A percentile compares a stretch with the other conserved stretches of the same genome.
These are phyloP conservation scores for Distichodus sexfasciatus DNA, from an alignment of 2,797 vertebrate genomes.

Conservation along the genomic window DNA sequence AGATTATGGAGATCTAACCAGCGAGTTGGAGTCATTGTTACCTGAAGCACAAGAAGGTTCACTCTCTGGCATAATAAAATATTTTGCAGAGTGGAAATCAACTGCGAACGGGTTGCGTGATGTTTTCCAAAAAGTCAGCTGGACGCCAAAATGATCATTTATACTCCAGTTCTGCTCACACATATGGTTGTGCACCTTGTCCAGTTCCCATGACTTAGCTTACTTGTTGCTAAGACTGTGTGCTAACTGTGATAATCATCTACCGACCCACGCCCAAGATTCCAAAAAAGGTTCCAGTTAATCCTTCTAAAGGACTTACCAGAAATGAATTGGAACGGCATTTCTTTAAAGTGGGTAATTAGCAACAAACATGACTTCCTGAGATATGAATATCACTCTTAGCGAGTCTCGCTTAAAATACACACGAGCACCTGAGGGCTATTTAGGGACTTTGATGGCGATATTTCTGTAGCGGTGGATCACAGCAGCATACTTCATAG, in stretches of 20 bases:
- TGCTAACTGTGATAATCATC: conserved; percentile 36
- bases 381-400: conserved; percentile 44
- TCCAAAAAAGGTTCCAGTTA: conserved; percentile 24
- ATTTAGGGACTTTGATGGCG: conserved; percentile 68
- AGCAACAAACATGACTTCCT: conserved; percentile 46
- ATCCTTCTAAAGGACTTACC: conserved; percentile 33
- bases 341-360: conserved; percentile 57
- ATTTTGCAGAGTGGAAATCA: too few relatives aligned
- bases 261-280: conserved; percentile 30
- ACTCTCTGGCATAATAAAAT: too few relatives aligned
- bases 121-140: too few relatives aligned
- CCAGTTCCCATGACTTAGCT: conserved; percentile 24
- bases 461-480: conserved; percentile 54
- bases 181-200: neutral
- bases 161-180: too few relatives aligned
- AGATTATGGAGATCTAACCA: too few relatives aligned
- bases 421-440: conserved; percentile 57
- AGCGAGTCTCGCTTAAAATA: conserved; percentile 44
- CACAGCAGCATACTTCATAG: conserved; percentile 45
- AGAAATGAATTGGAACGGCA: conserved; percentile 48
- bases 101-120: too few relatives aligned
- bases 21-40: too few relatives aligned
- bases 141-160: too few relatives aligned
- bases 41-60: too few relatives aligned
- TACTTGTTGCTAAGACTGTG: neutral